A percentile compares a stretch with the other conserved stretches of the same genome.
Conservation (phyloP, 2,797 vertebrate species). For the Garrulus glandarius region DNA sequence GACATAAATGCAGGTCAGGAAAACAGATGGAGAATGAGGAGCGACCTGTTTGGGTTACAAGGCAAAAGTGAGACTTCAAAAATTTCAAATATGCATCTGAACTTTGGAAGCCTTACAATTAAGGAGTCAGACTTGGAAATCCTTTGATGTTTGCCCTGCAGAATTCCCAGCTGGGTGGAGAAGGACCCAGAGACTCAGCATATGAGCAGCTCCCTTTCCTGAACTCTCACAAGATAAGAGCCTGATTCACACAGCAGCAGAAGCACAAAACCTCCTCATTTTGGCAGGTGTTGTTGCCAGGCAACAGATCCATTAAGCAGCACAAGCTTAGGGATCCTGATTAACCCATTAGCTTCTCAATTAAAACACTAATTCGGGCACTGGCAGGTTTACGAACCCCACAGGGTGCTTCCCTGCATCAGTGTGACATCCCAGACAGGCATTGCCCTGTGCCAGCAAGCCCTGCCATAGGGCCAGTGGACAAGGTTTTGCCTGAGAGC, state of each 20-base stretch:
- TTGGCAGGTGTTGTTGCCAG: constrained; percentile 63
- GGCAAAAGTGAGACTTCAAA: not conserved
- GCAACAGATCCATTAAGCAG: constrained; percentile 59
- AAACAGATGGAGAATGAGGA: not conserved
- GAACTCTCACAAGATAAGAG: constrained; percentile 22
- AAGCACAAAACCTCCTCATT: constrained; percentile 33
- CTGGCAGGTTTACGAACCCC: not conserved
- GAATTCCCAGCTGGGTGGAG: not conserved
- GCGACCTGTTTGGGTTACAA: not conserved
- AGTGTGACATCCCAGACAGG: not conserved
- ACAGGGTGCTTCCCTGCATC: not conserved
- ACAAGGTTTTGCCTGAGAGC: not conserved
- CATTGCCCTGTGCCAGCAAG: rapidly evolving
- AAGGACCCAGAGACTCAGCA: not conserved
- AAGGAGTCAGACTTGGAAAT: not conserved
- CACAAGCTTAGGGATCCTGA: not conserved
- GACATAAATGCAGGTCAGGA: not conserved
- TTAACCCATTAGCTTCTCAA: constrained; percentile 60
- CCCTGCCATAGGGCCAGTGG: not conserved
- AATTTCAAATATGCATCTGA: not conserved
- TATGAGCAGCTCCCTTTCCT: constrained; percentile 30
- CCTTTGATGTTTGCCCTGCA: not conserved
- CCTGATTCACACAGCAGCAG: not conserved
- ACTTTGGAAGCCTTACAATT: not conserved
- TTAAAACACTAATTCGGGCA: not conserved